Evolutionary conservation across 2,113 vertebrate genomes (phyloP).

Genomic region (Lophochroa leadbeateri): DNA sequence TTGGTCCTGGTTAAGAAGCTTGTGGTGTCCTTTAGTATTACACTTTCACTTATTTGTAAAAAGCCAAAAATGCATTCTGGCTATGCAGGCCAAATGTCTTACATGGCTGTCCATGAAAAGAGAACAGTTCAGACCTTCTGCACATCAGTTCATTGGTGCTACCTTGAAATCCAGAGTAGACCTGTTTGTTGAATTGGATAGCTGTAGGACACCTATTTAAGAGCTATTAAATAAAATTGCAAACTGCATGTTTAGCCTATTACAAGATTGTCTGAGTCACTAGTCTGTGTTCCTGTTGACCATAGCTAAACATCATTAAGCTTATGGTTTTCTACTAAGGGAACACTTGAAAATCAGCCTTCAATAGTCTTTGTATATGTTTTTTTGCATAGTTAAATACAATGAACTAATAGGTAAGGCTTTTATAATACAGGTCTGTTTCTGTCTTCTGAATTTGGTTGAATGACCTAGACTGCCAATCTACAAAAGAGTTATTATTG

Average conservation of each 20-base stretch:
- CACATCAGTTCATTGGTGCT: background rate
- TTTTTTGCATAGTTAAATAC: background rate
- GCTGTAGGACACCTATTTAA: background rate
- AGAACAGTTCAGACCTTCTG: background rate
- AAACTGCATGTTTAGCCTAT: background rate
- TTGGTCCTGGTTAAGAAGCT: background rate
- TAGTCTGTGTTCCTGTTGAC: background rate
- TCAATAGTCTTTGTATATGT: background rate
- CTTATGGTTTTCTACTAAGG: background rate
- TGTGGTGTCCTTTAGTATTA: background rate
- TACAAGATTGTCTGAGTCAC: background rate
- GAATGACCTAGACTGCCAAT: slow-evolving; percentile 58
- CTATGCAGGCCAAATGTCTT: background rate
- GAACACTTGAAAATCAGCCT: background rate
- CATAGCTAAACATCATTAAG: background rate
- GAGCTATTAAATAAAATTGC: background rate
- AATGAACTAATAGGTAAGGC: background rate
- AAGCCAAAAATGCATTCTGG: background rate
- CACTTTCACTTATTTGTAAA: background rate
- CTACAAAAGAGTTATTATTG: slow-evolving; percentile 37
- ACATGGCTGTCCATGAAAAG: background rate
- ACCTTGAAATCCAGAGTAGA: background rate
- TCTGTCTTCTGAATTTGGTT: slow-evolving; percentile 55
- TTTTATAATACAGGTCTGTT: background rate
- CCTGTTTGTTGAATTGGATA: background rate